Evolutionary conservation across 2,113 vertebrate genomes (phyloP).

Genomic region (Aepyceros melampus): DNA sequence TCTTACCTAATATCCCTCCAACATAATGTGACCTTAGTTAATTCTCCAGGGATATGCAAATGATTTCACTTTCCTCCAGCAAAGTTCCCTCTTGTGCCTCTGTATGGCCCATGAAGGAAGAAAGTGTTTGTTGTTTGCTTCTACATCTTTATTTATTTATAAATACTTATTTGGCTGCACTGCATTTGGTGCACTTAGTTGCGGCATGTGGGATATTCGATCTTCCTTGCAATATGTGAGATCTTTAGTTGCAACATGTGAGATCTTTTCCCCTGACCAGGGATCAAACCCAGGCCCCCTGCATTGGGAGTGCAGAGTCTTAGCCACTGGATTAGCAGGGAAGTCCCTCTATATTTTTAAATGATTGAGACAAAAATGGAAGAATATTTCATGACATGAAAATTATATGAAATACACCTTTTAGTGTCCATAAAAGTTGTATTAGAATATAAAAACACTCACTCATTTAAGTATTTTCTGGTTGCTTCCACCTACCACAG

Average conservation of each 20-base stretch:
- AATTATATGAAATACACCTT: neutral
- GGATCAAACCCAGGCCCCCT: neutral
- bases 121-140: neutral
- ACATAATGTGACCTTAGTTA: neutral
- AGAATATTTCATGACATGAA: neutral
- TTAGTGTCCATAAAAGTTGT: neutral
- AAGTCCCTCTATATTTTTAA: neutral
- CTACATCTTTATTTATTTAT: neutral
- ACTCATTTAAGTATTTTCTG: neutral
- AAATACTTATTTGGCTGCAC: neutral
- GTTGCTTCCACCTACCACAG: neutral
- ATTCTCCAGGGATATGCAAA: neutral
- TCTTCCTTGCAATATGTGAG: neutral
- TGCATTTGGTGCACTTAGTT: neutral
- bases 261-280: neutral
- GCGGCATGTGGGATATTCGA: neutral
- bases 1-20: neutral
- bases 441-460: neutral
- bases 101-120: neutral
- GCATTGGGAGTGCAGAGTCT: neutral
- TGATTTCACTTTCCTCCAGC: neutral
- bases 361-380: neutral
- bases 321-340: neutral
- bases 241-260: neutral
- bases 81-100: neutral